Evolutionary conservation across 2,888 invertebrate species (phyloP).

Genomic region (Ichneumon xanthorius): DNA sequence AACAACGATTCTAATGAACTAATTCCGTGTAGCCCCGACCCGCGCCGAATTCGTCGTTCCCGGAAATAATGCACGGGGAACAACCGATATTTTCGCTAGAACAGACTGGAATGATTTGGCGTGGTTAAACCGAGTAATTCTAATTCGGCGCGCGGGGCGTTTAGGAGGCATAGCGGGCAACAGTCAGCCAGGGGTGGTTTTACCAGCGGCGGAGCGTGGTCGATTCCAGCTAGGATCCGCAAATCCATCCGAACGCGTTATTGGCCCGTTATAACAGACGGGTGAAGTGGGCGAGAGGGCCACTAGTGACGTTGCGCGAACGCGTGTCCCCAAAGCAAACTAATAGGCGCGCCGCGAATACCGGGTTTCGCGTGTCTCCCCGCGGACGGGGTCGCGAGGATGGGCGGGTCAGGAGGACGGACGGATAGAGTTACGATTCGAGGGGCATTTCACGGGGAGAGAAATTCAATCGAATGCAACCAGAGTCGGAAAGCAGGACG

Average conservation of each 20-base stretch:
- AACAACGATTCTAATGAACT: neutral
- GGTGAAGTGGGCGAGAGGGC: neutral
- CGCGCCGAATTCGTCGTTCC: neutral
- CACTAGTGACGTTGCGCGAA: slow-evolving; percentile 25
- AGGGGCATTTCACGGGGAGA: slow-evolving; percentile 21
- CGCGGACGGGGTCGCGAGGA: slow-evolving; percentile 16
- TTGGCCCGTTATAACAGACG: slow-evolving; percentile 69
- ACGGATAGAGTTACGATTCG: slow-evolving; percentile 52
- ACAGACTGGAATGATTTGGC: slow-evolving; percentile 7
- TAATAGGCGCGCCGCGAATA: slow-evolving; percentile 59
- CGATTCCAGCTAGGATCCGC: slow-evolving; percentile 40
- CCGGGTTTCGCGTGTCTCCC: slow-evolving; percentile 50
- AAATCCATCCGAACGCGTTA: slow-evolving; percentile 68
- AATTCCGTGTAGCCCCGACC: neutral
- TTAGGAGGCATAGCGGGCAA: slow-evolving; percentile 36
- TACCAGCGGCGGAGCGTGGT: slow-evolving; percentile 40
- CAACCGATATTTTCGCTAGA: neutral
- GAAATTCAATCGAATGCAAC: neutral
- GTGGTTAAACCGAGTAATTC: slow-evolving; percentile 33
- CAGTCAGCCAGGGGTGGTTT: slow-evolving; percentile 45
- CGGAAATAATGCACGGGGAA: neutral
- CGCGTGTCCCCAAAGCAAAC: slow-evolving; percentile 65
- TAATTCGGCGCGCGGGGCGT: slow-evolving; percentile 44
- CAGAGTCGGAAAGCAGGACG: slow-evolving; percentile 9
- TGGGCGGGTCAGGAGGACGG: neutral